Conservation (phyloP, 2,797 vertebrate genomes). For the Danio kyathit region DNA sequence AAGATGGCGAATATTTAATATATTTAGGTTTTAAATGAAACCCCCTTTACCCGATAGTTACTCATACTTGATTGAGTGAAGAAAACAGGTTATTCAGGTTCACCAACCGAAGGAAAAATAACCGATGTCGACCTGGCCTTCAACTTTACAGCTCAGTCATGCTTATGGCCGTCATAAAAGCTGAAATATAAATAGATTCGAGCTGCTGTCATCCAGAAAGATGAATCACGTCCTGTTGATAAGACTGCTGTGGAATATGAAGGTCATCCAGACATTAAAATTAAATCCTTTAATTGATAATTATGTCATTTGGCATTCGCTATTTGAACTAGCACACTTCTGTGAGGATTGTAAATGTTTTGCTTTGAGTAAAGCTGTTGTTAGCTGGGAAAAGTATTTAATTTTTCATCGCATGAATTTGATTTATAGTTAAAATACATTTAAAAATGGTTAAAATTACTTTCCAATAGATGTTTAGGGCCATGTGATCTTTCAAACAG, state of each 20-base stretch:
- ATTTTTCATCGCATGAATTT: too few species aligned
- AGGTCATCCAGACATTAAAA: not conserved
- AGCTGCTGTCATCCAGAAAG: conserved; percentile 6
- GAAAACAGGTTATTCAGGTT: conserved; percentile 38
- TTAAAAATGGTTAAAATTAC: not conserved
- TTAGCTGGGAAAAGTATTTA: not conserved
- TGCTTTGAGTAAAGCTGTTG: not conserved
- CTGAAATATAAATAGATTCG: conserved; percentile 43
- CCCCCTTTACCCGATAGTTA: not conserved
- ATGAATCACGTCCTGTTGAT: not conserved
- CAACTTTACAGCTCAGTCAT: conserved; percentile 68
- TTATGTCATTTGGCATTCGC: not conserved
- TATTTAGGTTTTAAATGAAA: not conserved
- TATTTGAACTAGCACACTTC: not conserved
- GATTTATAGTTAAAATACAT: too few species aligned
- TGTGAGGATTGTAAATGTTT: not conserved
- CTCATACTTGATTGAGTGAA: not conserved
- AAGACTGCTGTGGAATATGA: not conserved
- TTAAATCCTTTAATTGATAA: not conserved
- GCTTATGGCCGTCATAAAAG: conserved; percentile 39
- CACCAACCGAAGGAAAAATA: conserved; percentile 37
- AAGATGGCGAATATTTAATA: too few species aligned
- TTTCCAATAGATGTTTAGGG: not conserved
- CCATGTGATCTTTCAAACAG: not conserved
- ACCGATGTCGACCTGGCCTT: conserved; percentile 69